Conservation (phyloP, 2,113 vertebrate genomes). For the Ceyx melanurus region DNA sequence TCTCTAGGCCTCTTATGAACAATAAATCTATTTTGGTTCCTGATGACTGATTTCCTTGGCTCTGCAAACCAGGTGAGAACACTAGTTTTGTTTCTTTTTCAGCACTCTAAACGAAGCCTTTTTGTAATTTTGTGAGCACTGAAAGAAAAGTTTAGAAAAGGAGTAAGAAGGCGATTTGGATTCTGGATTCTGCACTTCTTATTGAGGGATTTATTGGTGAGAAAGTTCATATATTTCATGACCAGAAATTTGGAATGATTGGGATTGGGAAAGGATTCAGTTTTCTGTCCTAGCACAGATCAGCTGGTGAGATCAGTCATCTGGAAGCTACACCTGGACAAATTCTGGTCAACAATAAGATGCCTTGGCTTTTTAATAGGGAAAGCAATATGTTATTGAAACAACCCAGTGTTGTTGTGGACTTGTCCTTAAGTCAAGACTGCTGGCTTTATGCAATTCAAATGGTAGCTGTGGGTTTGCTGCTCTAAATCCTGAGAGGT, state of each 20-base stretch:
- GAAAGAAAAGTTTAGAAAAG: neutral
- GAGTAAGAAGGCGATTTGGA: neutral
- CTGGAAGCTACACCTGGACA: neutral
- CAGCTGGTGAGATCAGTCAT: neutral
- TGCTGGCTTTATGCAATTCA: neutral
- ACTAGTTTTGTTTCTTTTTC: constrained; percentile 40
- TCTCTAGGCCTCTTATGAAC: neutral
- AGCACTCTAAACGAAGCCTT: constrained; percentile 8
- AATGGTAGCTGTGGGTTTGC: neutral
- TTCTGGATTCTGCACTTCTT: neutral
- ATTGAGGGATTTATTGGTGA: neutral
- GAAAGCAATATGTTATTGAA: neutral
- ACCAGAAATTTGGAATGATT: neutral
- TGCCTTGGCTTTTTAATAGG: neutral
- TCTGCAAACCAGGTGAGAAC: neutral
- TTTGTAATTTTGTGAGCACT: neutral
- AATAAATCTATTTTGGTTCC: constrained; percentile 32
- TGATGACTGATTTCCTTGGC: constrained; percentile 41
- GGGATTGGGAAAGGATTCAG: neutral
- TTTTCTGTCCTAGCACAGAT: neutral
- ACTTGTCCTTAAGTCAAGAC: neutral
- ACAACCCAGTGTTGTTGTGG: neutral
- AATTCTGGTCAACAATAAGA: neutral
- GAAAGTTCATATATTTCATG: neutral
- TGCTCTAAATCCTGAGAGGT: neutral